Base-by-base conservation (phyloP, 2,797 vertebrate genomes). In the Microchirus variegatus region DNA sequence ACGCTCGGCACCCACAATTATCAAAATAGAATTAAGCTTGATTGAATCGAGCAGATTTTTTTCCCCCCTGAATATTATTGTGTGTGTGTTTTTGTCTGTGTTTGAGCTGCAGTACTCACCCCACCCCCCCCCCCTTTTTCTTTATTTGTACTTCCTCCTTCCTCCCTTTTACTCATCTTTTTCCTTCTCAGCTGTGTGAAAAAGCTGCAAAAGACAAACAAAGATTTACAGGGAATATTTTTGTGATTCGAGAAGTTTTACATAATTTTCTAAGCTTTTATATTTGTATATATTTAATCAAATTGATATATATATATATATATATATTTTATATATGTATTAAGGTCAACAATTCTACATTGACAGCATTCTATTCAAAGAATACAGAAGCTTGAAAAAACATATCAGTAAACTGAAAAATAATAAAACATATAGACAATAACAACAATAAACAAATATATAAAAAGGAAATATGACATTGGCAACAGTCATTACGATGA, bases 1-100 rank as follows among this genome's bases (percentile, higher is more conserved):
- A 71, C 76, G 56, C 78, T 70, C 82, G 71, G 87, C 80, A 81
- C 87, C 92, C 94, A 95, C 96, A 95, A 96, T 97, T 94, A 97
- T 90, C 91, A 91, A 90, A 92, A 92, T 85, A 92, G 94, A 95
- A 95, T 68, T 87, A 93, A 92, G 86, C 94, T 94, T 94, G 94
- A 96, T 96, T 95, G 87, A 90, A 90, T 91, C 69, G 60, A 86
- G 69, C 84, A 75, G 73, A 78, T 87, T 89, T 14, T 83, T 76
- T 59, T 75, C 31, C 31, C 31, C 7, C 62, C 75, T 58, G 64
- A 78, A 84, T 83, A 67, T 68, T 63, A 83, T 59, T 56, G 36
- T 5, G 59, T 57, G 40, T 6, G 57, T 22, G 59, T 50, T 60
- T 74, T 63, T 69, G 53, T 79, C 41, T 70, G 48, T 65, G 54